Evolutionary conservation across 1,140 invertebrate species (phyloP), one percentile per base, ranked within the genome.

Genomic region (Cyclina sinensis): DNA sequence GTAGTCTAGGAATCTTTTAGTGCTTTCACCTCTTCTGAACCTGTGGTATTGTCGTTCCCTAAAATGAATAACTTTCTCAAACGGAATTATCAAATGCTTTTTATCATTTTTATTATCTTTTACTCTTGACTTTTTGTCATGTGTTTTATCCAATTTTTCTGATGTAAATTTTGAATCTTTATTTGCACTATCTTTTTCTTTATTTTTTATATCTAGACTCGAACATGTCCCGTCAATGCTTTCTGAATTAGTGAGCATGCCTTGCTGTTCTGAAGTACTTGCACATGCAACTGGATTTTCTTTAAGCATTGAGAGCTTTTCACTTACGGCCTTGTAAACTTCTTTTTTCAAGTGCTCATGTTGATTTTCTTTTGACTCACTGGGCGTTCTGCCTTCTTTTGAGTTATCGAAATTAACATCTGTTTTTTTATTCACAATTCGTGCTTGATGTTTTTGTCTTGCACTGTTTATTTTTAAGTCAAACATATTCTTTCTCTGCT

Each of bases 1-100:
- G 24, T 79, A 79, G 35, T 79, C 76, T 21, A 79, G 54, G 35
- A 57, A 79, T 39, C 39, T 79, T 7, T 32, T 79, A 9, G 37
- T 54, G 37, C n/a, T 79, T 37, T 32, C 35, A 4, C 76, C 76
- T 24, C 76, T 46, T 48, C 37, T 57, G 39, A 57, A 79, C 27
- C 27, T 54, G 3, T 18, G 30, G 30, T 51, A 79, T 57, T 79
- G 76, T 59, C 48, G 48, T 18, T 57, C 57, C 21, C 57, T 79
- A 30, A 79, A 30, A 0, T 21, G 7, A 18, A 79, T 11, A 0
- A 79, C 76, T 21, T 27, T 59, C 2, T 79, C 5, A 79, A 79
- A 79, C 12, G 76, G 76, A 32, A 79, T 79, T 37, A 37, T 24
- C 27, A 5, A 1, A 24, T 62, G 4, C 21, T 62, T 62, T 62